Percentiles rank a stretch among this genome's conserved stretches.
Evolutionary conservation across 2,797 vertebrate species (phyloP).

Genomic region (Fundulus diaphanus): DNA sequence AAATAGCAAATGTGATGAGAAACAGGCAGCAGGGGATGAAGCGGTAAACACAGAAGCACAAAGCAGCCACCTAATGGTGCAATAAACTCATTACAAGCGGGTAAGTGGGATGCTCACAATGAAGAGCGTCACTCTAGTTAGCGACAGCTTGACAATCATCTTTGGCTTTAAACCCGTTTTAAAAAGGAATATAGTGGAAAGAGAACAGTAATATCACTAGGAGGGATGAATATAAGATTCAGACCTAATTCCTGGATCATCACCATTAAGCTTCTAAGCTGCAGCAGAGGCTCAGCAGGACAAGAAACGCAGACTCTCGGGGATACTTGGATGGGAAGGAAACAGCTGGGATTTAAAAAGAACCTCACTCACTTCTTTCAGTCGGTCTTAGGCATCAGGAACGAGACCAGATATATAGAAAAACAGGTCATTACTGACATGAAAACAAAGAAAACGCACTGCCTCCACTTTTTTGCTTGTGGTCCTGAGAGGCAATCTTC

Average conservation of each 20-base stretch:
- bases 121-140: background rate
- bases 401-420: background rate
- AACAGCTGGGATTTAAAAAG: conserved; percentile 11
- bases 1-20: background rate
- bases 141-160: conserved; percentile 1
- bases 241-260: conserved; percentile 25
- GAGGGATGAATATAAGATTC: conserved; percentile 2
- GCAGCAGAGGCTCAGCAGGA: conserved; percentile 20
- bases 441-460: background rate
- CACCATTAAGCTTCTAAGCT: conserved; percentile 21
- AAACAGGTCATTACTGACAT: background rate
- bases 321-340: conserved; percentile 15
- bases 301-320: conserved; percentile 11
- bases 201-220: conserved; percentile 1
- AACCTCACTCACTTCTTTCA: background rate
- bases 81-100: conserved; percentile 38
- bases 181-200: background rate
- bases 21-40: background rate
- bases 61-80: conserved; percentile 53
- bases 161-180: conserved; percentile 7
- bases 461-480: background rate
- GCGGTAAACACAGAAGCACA: conserved; percentile 28
- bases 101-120: background rate
- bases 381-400: background rate
- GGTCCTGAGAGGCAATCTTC: background rate